Conservation (phyloP, 2,797 vertebrate genomes). For the Gobio occitaniae region DNA sequence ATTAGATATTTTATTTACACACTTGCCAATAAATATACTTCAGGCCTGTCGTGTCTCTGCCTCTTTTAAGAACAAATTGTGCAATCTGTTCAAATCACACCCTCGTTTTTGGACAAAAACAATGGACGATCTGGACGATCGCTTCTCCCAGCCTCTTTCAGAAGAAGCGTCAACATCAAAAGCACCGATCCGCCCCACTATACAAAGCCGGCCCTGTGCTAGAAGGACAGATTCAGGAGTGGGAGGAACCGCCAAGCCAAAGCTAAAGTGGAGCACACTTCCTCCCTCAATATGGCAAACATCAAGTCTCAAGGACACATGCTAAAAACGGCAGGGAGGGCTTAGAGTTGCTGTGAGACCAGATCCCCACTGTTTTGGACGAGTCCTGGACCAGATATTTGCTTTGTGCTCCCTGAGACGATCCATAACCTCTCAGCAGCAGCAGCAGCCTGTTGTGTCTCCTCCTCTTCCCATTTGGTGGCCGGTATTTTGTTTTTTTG, state of each 20-base stretch:
- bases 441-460: neutral
- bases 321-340: slow-evolving; percentile 46
- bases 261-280: slow-evolving; percentile 62
- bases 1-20: slow-evolving; percentile 71
- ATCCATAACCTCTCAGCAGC: slow-evolving; percentile 31
- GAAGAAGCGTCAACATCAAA: slow-evolving; percentile 53
- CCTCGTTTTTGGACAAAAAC: slow-evolving; percentile 30
- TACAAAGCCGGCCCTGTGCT: slow-evolving; percentile 56
- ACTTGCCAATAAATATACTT: slow-evolving; percentile 75
- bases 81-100: slow-evolving; percentile 43
- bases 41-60: slow-evolving; percentile 46
- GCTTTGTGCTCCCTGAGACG: slow-evolving; percentile 49
- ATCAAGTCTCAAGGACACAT: slow-evolving; percentile 59
- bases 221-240: slow-evolving; percentile 49
- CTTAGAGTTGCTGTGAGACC: slow-evolving; percentile 22
- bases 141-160: slow-evolving; percentile 5
- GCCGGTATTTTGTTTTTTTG: slow-evolving; percentile 14
- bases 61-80: slow-evolving; percentile 62
- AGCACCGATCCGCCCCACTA: slow-evolving; percentile 25
- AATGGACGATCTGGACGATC: slow-evolving; percentile 12
- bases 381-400: slow-evolving; percentile 39
- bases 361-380: slow-evolving; percentile 22
- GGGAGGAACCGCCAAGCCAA: slow-evolving; percentile 60
- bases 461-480: slow-evolving; percentile 12
- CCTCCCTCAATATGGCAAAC: slow-evolving; percentile 64